These are phyloP conservation scores for Eilema caniola DNA, from an alignment of 2,888 invertebrate species.

Conservation along the genomic window DNA sequence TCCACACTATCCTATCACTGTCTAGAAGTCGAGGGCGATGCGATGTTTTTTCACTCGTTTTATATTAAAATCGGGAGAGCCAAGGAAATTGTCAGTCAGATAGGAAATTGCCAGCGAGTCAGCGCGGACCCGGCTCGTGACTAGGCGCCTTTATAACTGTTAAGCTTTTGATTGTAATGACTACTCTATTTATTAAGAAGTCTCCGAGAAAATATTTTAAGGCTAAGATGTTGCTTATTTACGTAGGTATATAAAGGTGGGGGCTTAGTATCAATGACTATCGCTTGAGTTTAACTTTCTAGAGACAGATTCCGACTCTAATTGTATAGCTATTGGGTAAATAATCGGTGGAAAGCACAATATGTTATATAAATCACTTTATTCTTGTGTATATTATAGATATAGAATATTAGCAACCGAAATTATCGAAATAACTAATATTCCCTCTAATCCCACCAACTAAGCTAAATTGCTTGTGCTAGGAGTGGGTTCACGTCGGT, in stretches of 20 bases:
- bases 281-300: not conserved
- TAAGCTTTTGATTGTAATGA: slow-evolving; percentile 38
- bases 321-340: too few relatives aligned
- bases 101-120: slow-evolving; percentile 79
- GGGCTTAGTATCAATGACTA: not conserved
- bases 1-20: slow-evolving; percentile 56
- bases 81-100: slow-evolving; percentile 85
- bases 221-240: not conserved
- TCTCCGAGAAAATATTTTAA: not conserved
- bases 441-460: too few relatives aligned
- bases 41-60: slow-evolving; percentile 81
- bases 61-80: slow-evolving; percentile 84
- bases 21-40: slow-evolving; percentile 65
- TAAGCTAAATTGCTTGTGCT: too few relatives aligned
- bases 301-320: too few relatives aligned
- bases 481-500: too few relatives aligned
- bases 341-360: too few relatives aligned
- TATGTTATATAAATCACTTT: too few relatives aligned
- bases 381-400: too few relatives aligned
- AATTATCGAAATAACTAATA: too few relatives aligned
- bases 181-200: slow-evolving; percentile 36
- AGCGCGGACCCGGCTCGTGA: slow-evolving; percentile 64
- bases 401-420: too few relatives aligned
- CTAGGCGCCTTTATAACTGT: slow-evolving; percentile 63
- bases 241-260: not conserved